Percentiles rank a stretch among this genome's conserved stretches.
Evolutionary conservation across 2,113 vertebrate species (phyloP).

Genomic region (Gobio gobio): DNA sequence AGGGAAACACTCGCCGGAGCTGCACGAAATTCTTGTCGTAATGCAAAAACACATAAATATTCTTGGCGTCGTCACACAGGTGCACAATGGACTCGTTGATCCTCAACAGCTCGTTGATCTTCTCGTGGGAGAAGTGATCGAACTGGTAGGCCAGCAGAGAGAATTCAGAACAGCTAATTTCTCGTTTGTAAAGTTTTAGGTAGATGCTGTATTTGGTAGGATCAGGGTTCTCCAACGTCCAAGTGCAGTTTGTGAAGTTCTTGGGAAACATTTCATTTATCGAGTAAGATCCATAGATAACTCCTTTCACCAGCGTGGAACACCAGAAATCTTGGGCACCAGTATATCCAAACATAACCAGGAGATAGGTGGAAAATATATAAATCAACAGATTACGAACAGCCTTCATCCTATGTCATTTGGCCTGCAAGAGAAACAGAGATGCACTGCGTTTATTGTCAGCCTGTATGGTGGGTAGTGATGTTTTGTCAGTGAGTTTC

Average conservation of each 20-base stretch:
- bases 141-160: constrained; percentile 98
- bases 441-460: constrained; percentile 37
- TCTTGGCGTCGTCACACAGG: constrained; percentile 92
- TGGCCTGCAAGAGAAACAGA: constrained; percentile 87
- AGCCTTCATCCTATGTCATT: constrained; percentile 99
- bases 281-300: constrained; percentile 99
- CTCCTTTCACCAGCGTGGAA: constrained; percentile 99
- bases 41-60: constrained; percentile 97
- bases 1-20: constrained; percentile 92
- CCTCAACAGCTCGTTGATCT: constrained; percentile 97
- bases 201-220: constrained; percentile 99
- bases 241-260: constrained; percentile 99
- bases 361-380: constrained; percentile 99
- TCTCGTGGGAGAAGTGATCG: constrained; percentile 98
- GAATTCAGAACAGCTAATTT: constrained; percentile 97
- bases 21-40: constrained; percentile 99
- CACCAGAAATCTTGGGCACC: constrained; percentile 99
- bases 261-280: constrained; percentile 99
- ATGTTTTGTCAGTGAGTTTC: not conserved
- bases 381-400: constrained; percentile 99
- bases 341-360: constrained; percentile 99
- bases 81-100: constrained; percentile 98
- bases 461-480: not conserved
- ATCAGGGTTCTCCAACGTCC: constrained; percentile 99
- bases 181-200: constrained; percentile 99